Evolutionary conservation across 2,888 invertebrate species (phyloP).

Genomic region (Anorthoa munda): DNA sequence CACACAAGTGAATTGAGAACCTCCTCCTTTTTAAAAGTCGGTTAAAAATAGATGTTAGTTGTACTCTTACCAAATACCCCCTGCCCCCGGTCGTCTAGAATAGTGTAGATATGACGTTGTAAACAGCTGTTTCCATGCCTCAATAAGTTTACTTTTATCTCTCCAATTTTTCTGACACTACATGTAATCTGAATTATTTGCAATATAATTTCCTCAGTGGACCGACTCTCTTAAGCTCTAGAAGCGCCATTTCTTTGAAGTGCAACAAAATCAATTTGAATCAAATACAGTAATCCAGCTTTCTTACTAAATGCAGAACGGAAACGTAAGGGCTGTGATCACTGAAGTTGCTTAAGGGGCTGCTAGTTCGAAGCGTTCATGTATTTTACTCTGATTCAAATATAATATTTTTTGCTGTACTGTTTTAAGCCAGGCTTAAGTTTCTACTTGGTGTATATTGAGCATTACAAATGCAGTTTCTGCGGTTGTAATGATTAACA

Average conservation of each 20-base stretch:
- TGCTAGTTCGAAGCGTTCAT: constrained; percentile 5
- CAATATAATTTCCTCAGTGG: background rate
- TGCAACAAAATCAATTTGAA: constrained; percentile 39
- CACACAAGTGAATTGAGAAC: no score
- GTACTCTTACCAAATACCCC: no score
- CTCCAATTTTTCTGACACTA: no score
- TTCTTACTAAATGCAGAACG: no score
- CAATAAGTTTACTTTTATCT: no score
- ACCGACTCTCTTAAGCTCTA: background rate
- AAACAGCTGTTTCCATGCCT: no score
- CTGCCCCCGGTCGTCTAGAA: no score
- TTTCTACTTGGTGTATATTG: background rate
- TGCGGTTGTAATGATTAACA: no score
- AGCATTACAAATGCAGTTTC: background rate
- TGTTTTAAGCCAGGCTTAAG: background rate
- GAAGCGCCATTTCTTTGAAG: constrained; percentile 32
- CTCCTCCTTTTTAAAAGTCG: no score
- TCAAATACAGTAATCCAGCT: constrained; percentile 9
- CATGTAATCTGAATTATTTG: background rate
- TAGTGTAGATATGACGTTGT: no score
- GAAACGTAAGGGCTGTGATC: background rate
- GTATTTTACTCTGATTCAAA: constrained; percentile 27
- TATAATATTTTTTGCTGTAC: constrained; percentile 29
- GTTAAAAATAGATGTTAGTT: no score
- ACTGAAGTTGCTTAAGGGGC: constrained; percentile 16